Base-by-base conservation (phyloP, 1,140 invertebrate species). In the Zaprionus taronus region DNA sequence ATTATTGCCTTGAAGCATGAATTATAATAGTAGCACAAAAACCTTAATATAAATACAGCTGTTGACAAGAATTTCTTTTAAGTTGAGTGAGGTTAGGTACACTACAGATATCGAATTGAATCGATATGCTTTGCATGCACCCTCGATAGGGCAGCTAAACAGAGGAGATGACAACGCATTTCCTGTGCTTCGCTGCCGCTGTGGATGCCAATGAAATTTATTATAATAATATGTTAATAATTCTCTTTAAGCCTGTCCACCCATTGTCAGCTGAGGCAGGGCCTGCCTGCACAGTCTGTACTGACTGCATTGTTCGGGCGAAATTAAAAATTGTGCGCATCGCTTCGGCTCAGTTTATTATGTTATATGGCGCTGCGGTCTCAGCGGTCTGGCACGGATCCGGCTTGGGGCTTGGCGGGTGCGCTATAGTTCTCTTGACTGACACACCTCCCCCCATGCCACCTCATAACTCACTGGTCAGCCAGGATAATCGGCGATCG, bases 281-380 rank as follows among this genome's bases (percentile, higher is more conserved):
- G 17, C 15, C 31, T 2, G 31, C 0, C 28, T 31, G 28, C 0
- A 26, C 24, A 26, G 24, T 26, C 15, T 15, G 41, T 3, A 6
- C 38, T 17, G 41, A 17, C 20, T 60, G 31, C 72, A 76, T 79
- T 79, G 77, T 79, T 58, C 22, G 38, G 24, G 14, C 12, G 20
- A 67, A 75, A 79, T 79, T 76, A 79, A 66, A 79, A 76, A 79
- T 76, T 79, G 66, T 76, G 28, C 44, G 28, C 77, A 76, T 57
- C 47, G 77, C 47, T 56, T 60, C 44, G 49, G 41, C 61, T 51
- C 47, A 24, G 47, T 24, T 51, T 24, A 79, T 73, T 79, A 76
- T 71, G 62, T 79, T 79, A 76, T 66, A 61, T 58, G 69, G 22
- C 38, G 70, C 69, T 69, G 71, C 36, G 65, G 71, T 47, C 41